Conservation (phyloP, 23 tunicate species). For the Halocynthia roretzi region DNA sequence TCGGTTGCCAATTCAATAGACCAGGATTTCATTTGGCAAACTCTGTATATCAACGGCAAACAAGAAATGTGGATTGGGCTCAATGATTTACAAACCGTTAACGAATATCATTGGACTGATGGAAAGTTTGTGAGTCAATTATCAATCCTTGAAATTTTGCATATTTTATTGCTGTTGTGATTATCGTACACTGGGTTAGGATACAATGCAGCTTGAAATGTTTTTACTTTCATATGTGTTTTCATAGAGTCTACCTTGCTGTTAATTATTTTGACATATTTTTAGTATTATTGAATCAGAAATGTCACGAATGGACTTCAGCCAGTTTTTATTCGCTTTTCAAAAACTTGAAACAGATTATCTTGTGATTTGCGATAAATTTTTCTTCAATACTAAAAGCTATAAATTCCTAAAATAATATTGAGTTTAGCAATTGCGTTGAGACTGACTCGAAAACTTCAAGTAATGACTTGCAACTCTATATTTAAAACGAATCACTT, state of each 20-base stretch:
- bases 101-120: conserved; percentile 78
- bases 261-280: background rate
- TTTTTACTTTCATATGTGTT: background rate
- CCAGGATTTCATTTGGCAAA: conserved; percentile 61
- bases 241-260: background rate
- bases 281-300: too few species aligned
- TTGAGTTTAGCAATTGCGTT: too few species aligned
- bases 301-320: too few species aligned
- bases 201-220: background rate
- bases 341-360: too few species aligned
- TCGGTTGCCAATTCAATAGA: conserved; percentile 47
- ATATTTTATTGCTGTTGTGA: background rate
- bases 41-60: conserved; percentile 7
- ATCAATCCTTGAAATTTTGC: background rate
- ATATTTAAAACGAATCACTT: too few species aligned
- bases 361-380: too few species aligned
- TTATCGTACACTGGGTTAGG: background rate
- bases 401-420: too few species aligned
- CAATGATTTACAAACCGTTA: conserved; percentile 40
- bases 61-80: conserved; percentile 72
- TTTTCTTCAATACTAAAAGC: too few species aligned
- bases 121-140: conserved; percentile 38
- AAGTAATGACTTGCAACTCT: too few species aligned
- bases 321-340: too few species aligned
- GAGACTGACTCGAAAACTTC: too few species aligned